These are phyloP conservation scores for Napeogenes inachia DNA, from an alignment of 2,888 invertebrate genomes.

Conservation along the genomic window DNA sequence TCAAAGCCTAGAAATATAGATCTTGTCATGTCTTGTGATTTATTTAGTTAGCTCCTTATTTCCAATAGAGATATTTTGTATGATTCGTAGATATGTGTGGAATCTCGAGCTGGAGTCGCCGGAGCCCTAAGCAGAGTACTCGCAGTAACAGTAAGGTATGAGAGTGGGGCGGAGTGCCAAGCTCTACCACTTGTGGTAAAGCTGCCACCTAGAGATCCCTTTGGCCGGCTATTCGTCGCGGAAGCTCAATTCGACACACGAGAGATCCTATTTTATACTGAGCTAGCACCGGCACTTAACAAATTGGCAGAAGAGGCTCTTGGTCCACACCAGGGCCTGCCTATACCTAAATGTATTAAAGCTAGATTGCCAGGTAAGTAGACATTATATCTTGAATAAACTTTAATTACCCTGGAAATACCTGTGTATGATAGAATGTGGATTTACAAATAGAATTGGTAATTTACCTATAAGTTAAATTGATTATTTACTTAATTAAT, in stretches of 20 bases:
- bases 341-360: conserved; percentile 81
- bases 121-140: conserved; percentile 87
- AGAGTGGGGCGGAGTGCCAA: conserved; percentile 53
- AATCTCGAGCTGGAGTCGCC: conserved; percentile 79
- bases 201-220: conserved; percentile 86
- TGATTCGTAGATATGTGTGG: conserved; percentile 54
- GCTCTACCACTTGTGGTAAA: conserved; percentile 81
- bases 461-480: no score
- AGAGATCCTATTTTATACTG: conserved; percentile 89
- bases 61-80: conserved; percentile 9
- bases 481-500: no score
- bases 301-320: conserved; percentile 80
- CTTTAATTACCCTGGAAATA: no score
- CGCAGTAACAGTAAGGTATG: conserved; percentile 84
- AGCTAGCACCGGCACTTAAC: conserved; percentile 84
- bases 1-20: no score
- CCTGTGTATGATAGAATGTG: no score
- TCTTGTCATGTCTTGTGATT: no score
- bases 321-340: conserved; percentile 61
- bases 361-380: conserved; percentile 78
- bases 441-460: no score
- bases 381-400: no score
- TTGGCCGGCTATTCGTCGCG: conserved; percentile 87
- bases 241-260: conserved; percentile 89
- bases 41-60: not conserved